Conservation (phyloP, 2,113 vertebrate species). For the Gallinago jamesoni region DNA sequence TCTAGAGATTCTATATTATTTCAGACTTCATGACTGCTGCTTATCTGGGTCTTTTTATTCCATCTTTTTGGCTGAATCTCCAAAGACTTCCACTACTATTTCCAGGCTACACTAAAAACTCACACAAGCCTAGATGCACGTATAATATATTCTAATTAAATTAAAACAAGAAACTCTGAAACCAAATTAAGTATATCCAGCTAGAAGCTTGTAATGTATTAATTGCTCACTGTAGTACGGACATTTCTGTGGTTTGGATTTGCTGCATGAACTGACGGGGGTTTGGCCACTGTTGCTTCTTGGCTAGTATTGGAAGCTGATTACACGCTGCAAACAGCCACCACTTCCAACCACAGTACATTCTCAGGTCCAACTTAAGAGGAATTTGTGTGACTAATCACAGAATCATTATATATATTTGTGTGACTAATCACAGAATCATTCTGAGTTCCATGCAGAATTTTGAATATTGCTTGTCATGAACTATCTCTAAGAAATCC, state of each 20-base stretch:
- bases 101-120: neutral
- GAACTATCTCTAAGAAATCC: neutral
- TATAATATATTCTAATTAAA: neutral
- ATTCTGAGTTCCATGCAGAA: neutral
- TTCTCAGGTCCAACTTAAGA: neutral
- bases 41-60: neutral
- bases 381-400: neutral
- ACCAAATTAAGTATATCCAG: neutral
- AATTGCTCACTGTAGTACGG: neutral
- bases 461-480: neutral
- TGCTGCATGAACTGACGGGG: neutral
- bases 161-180: neutral
- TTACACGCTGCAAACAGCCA: neutral
- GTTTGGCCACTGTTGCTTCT: neutral
- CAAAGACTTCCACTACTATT: neutral
- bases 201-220: neutral
- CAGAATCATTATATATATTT: neutral
- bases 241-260: neutral
- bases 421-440: neutral
- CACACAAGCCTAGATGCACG: neutral
- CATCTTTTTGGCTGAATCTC: neutral
- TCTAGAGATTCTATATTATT: neutral
- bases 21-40: neutral
- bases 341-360: neutral
- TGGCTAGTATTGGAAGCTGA: neutral